These are phyloP conservation scores for Ennomos erosarius DNA, from an alignment of 2,888 invertebrate genomes.

Conservation along the genomic window DNA sequence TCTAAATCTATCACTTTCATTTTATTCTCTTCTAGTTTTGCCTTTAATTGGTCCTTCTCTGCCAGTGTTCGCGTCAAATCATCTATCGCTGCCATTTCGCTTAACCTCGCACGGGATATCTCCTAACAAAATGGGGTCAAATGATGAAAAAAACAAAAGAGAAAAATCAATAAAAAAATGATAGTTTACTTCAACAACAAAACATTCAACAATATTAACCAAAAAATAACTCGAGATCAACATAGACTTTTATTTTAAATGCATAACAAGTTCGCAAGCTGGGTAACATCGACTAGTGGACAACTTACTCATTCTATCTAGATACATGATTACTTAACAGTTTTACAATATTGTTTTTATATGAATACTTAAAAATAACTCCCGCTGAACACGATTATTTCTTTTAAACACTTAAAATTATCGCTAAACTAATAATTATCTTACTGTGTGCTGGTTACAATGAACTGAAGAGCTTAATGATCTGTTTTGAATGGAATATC, in stretches of 20 bases:
- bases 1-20: constrained; percentile 81
- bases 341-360: constrained; percentile 75
- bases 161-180: constrained; percentile 58
- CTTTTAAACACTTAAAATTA: constrained; percentile 78
- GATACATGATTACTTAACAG: constrained; percentile 82
- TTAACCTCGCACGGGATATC: constrained; percentile 70
- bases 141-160: constrained; percentile 67
- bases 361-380: constrained; percentile 80
- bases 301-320: constrained; percentile 80
- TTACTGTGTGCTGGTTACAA: constrained; percentile 80
- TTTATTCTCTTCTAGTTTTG: constrained; percentile 72
- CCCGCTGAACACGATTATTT: constrained; percentile 81
- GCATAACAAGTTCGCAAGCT: constrained; percentile 80
- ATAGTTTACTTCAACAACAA: constrained; percentile 71
- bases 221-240: constrained; percentile 68
- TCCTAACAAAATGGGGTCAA: constrained; percentile 70
- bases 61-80: constrained; percentile 66
- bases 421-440: constrained; percentile 77
- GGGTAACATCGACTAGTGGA: constrained; percentile 81
- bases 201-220: constrained; percentile 71
- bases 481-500: constrained; percentile 59
- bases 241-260: constrained; percentile 58
- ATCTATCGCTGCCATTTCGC: constrained; percentile 69
- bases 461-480: constrained; percentile 54
- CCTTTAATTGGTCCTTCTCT: constrained; percentile 67